Conservation (phyloP, 1,140 invertebrate species). For the Papilio polyxenes region DNA sequence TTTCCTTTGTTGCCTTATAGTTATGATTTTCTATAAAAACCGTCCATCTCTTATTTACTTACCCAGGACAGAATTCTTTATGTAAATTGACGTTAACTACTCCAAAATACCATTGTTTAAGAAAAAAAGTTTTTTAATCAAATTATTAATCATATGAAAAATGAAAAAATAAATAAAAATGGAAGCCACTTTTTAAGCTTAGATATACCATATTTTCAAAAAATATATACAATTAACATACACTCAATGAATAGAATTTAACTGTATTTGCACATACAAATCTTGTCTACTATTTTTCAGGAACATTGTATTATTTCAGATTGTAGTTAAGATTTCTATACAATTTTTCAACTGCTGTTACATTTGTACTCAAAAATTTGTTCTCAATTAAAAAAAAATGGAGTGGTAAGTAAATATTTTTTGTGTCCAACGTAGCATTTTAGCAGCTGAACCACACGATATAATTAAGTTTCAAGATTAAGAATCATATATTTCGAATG, state of each 20-base stretch:
- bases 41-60: constrained; percentile 18
- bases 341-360: not conserved
- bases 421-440: not conserved
- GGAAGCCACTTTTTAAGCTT: too few species aligned
- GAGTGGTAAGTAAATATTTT: not conserved
- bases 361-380: not conserved
- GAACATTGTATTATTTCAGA: not conserved
- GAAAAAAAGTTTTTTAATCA: not conserved
- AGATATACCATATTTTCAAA: too few species aligned
- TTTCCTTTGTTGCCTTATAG: not conserved
- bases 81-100: constrained; percentile 28
- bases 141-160: not conserved
- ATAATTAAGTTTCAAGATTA: not conserved
- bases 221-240: too few species aligned
- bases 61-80: constrained; percentile 8
- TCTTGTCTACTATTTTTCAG: not conserved
- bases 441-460: too few species aligned
- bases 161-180: not conserved
- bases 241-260: not conserved
- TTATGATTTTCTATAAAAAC: not conserved
- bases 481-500: not conserved
- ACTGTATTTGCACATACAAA: not conserved
- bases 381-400: not conserved
- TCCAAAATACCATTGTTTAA: not conserved
- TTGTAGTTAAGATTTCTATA: not conserved